phyloP scores from a whole-genome alignment of 2,888 invertebrate genomes.

The Hirtodrosophila confusa region DNA sequence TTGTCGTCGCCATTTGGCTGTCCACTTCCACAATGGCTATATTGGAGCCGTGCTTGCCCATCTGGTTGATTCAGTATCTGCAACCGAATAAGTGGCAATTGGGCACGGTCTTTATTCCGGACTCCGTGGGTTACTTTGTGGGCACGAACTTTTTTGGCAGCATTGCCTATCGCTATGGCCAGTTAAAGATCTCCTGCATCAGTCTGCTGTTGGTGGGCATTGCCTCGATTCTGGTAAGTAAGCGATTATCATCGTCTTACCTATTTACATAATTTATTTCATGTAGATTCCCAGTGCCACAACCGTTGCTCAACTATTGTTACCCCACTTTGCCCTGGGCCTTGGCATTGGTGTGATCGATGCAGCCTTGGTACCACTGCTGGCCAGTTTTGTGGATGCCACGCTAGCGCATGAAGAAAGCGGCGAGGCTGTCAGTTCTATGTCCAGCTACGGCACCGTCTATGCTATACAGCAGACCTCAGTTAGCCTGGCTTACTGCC shows the following conservation, averaged over 20 bases:
- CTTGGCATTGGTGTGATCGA: slow-evolving; percentile 92
- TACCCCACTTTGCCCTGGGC: slow-evolving; percentile 92
- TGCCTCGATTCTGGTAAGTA: slow-evolving; percentile 87
- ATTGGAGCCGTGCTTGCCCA: slow-evolving; percentile 92
- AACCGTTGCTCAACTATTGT: slow-evolving; percentile 87
- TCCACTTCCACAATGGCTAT: slow-evolving; percentile 93
- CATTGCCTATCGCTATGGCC: slow-evolving; percentile 87
- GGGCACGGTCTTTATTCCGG: slow-evolving; percentile 93
- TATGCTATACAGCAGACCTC: slow-evolving; percentile 93
- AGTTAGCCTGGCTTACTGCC: slow-evolving; percentile 91
- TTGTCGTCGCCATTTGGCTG: slow-evolving; percentile 89
- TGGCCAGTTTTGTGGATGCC: slow-evolving; percentile 89
- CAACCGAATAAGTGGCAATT: slow-evolving; percentile 87
- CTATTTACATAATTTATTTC: not conserved
- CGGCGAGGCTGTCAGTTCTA: slow-evolving; percentile 52
- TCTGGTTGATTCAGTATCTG: slow-evolving; percentile 88
- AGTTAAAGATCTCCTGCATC: slow-evolving; percentile 87
- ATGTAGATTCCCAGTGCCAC: slow-evolving; percentile 87
- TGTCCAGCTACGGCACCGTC: slow-evolving; percentile 90
- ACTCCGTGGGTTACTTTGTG: slow-evolving; percentile 92
- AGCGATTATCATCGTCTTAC: too few relatives aligned
- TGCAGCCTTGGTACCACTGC: slow-evolving; percentile 90
- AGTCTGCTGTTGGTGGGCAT: slow-evolving; percentile 88
- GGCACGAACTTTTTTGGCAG: slow-evolving; percentile 92
- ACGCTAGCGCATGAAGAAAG: slow-evolving; percentile 81